phyloP scores from a whole-genome alignment of 1,140 invertebrate genomes.

The Listronotus bonariensis region DNA sequence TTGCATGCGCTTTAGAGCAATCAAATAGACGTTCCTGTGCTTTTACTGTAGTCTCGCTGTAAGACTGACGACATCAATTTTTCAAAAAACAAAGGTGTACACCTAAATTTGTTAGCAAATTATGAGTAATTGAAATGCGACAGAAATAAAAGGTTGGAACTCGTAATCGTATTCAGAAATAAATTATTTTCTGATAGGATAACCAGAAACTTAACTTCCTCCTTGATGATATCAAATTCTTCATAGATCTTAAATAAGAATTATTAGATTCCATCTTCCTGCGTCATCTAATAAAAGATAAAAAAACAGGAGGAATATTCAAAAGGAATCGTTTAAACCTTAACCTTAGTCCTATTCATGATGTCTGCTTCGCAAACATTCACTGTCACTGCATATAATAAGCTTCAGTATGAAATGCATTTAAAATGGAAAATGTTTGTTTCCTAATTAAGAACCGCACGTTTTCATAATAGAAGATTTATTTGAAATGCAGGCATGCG shows the following conservation, averaged over 20 bases:
- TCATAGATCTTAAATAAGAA: constrained; percentile 11
- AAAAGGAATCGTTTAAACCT: constrained; percentile 32
- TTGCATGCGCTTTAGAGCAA: no score
- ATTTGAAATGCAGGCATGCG: neutral
- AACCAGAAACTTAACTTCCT: no score
- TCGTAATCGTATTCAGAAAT: no score
- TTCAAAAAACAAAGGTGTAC: no score
- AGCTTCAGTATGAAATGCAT: constrained; percentile 9
- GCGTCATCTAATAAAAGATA: neutral
- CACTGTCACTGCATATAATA: constrained; percentile 20
- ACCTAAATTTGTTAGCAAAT: no score
- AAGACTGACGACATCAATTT: no score
- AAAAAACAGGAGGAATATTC: constrained; percentile 9
- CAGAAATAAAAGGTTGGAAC: no score
- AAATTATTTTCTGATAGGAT: no score
- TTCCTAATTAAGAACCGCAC: constrained; percentile 22
- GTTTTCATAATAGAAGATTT: constrained; percentile 4
- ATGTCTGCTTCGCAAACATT: constrained; percentile 22
- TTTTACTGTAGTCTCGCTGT: no score
- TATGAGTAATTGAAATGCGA: no score
- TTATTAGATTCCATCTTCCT: constrained; percentile 7
- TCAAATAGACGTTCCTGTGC: no score
- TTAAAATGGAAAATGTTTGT: constrained; percentile 15
- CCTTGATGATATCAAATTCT: neutral
- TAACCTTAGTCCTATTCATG: constrained; percentile 26